phyloP scores from a whole-genome alignment of 2,797 vertebrate species.

The Pangasius macronema region DNA sequence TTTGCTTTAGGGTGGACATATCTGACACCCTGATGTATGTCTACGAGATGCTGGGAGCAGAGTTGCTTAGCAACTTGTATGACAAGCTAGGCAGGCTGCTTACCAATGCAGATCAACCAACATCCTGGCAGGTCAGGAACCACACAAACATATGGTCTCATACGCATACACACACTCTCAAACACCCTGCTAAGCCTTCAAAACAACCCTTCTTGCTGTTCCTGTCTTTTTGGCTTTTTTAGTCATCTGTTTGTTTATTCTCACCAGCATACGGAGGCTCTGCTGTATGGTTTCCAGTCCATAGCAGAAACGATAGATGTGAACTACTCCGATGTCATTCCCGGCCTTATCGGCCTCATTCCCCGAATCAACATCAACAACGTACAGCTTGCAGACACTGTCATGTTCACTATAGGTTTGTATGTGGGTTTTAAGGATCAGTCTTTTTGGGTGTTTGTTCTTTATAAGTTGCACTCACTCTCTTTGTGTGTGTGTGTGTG shows the following conservation, averaged over 20 bases:
- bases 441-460: not conserved
- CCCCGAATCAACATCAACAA: conserved; percentile 97
- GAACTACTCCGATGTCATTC: conserved; percentile 97
- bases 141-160: conserved; percentile 40
- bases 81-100: conserved; percentile 95
- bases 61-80: conserved; percentile 96
- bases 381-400: conserved; percentile 93
- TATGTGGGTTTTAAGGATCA: not conserved
- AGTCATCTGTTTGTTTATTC: not conserved
- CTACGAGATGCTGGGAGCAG: conserved; percentile 96
- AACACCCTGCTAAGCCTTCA: conserved; percentile 9
- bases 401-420: conserved; percentile 98
- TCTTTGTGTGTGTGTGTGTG: not conserved
- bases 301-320: conserved; percentile 97
- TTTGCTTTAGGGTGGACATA: conserved; percentile 89
- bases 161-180: conserved; percentile 23
- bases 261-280: conserved; percentile 89
- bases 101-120: conserved; percentile 88
- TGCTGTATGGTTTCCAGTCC: conserved; percentile 97
- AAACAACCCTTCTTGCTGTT: not conserved
- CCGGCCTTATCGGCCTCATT: conserved; percentile 95
- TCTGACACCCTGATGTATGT: conserved; percentile 99
- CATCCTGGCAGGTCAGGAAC: conserved; percentile 91
- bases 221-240: not conserved
- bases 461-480: not conserved